Conservation (phyloP, 1,140 invertebrate genomes). For the Zaprionus ornatus region DNA sequence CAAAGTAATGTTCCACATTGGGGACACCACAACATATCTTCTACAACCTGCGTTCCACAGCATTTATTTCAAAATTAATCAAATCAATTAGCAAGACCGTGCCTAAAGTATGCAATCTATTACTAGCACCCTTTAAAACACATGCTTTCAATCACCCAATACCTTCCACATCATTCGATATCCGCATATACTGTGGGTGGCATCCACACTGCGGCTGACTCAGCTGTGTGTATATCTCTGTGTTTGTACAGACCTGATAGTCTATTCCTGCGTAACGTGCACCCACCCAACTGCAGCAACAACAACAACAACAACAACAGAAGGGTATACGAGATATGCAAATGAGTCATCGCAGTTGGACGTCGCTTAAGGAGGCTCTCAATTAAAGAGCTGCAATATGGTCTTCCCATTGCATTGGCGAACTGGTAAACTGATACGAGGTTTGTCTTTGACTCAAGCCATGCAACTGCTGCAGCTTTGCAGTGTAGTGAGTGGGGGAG, state of each 20-base stretch:
- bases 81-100: no score
- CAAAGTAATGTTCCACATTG: neutral
- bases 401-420: constrained; percentile 29
- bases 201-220: constrained; percentile 2
- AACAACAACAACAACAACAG: neutral
- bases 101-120: no score
- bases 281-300: neutral
- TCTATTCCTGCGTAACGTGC: neutral
- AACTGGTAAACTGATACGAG: constrained; percentile 36
- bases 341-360: constrained; percentile 55
- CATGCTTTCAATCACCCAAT: neutral
- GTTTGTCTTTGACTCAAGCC: constrained; percentile 40
- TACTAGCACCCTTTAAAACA: neutral
- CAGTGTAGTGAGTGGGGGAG: neutral
- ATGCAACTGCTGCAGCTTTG: constrained; percentile 37
- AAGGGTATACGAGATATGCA: constrained; percentile 34
- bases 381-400: constrained; percentile 52
- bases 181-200: neutral
- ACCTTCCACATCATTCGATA: neutral
- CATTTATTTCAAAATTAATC: no score
- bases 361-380: constrained; percentile 32
- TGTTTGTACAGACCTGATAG: neutral
- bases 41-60: neutral
- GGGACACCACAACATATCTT: neutral
- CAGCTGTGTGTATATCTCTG: neutral